A percentile compares a stretch with the other conserved stretches of the same genome.
These are phyloP conservation scores for Nephrocerus scutellatus DNA, from an alignment of 2,888 invertebrate genomes.

Conservation along the genomic window DNA sequence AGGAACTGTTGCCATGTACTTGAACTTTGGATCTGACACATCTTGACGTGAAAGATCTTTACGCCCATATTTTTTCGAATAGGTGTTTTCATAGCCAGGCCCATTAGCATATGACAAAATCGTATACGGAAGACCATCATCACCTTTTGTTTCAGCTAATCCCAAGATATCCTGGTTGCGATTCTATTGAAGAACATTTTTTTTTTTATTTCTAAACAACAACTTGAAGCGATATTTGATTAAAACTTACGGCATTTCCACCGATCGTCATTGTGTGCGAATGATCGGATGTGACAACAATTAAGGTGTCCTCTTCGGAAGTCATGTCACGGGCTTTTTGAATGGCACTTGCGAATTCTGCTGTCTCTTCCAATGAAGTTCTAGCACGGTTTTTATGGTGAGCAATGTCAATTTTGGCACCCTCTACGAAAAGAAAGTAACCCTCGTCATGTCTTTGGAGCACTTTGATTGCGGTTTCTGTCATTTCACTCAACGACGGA, in stretches of 20 bases:
- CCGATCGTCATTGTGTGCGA: conserved; percentile 70
- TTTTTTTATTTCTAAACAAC: not conserved
- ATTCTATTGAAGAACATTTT: conserved; percentile 9
- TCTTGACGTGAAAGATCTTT: conserved; percentile 24
- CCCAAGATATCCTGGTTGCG: conserved; percentile 54
- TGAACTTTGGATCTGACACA: conserved; percentile 30
- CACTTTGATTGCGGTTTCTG: conserved; percentile 57
- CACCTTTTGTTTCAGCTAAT: conserved; percentile 48
- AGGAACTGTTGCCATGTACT: conserved; percentile 55
- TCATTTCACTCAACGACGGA: conserved; percentile 65
- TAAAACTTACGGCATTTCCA: conserved; percentile 61
- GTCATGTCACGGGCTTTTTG: conserved; percentile 57
- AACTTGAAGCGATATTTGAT: not conserved
- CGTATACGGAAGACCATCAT: conserved; percentile 58
- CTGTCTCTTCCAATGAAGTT: conserved; percentile 72
- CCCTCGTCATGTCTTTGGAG: conserved; percentile 58
- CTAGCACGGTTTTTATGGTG: conserved; percentile 61
- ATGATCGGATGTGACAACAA: conserved; percentile 78
- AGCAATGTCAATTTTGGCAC: conserved; percentile 51
- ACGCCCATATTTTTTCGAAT: conserved; percentile 26
- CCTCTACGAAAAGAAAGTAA: conserved; percentile 68
- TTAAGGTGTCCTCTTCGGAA: conserved; percentile 63
- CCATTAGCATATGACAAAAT: conserved; percentile 71
- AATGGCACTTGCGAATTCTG: conserved; percentile 68
- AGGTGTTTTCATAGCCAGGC: conserved; percentile 51